Base-by-base conservation (phyloP, 1,140 invertebrate genomes). In the Calosoma granatense region DNA sequence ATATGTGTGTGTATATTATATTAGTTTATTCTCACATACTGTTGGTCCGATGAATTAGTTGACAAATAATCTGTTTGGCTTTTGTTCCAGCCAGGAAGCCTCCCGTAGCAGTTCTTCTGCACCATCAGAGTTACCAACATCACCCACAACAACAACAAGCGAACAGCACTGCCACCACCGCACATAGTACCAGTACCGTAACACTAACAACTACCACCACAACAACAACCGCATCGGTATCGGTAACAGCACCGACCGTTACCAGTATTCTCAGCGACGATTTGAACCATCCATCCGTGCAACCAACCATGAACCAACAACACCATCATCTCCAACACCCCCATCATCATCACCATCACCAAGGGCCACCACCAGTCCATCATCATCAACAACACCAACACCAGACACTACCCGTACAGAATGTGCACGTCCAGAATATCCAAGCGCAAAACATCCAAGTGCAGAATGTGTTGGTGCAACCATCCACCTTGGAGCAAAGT, bases 71-170 rank as follows among this genome's bases (percentile, higher is more conserved):
- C 51, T 21, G 19, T 53, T 53, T 53, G 51, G 21, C 51, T 54
- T 66, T 69, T 67, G 66, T 69, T 69, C 63, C 63, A 69, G 67
- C 65, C 63, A 69, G 67, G 66, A 67, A 69, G 66, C 59, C 64
- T 60, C 63, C 61, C 58, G 62, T 67, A 66, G 59, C 61, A 61
- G 59, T 59, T 1, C 11, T 54, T 17, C 14, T 23, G 19, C n/a
- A 43, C 47, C n/a, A 22, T 47, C 26, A 36, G 26, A 36, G 26
- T n/a, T 36, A 36, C n/a, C 26, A 36, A n/a, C 53, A 39, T 36
- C 43, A 21, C 20, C n/a, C 17, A 39, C 26, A 36, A n/a, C 53
- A 39, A 52, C 43, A 21, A 17, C n/a, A n/a, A 39, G 30, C 54
- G 51, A 56, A 9, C 22, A 21, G 54, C 52, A 55, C 58, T 26